phyloP scores from a whole-genome alignment of 1,140 invertebrate genomes.

The Coptotermes formosanus region DNA sequence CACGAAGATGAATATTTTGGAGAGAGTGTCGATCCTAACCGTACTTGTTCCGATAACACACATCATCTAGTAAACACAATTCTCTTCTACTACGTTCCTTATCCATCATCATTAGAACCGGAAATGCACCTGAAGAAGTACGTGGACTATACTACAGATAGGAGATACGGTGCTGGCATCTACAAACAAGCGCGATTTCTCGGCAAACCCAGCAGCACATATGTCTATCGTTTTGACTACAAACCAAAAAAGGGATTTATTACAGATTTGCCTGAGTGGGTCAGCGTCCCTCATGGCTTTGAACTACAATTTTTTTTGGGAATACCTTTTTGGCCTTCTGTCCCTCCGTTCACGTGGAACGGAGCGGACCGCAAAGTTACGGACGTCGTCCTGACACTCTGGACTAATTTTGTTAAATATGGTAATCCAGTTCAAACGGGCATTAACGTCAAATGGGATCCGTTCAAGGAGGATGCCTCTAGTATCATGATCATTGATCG shows the following conservation, averaged over 20 bases:
- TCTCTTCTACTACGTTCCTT: slow-evolving; percentile 68
- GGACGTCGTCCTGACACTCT: slow-evolving; percentile 72
- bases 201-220: slow-evolving; percentile 56
- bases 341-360: slow-evolving; percentile 60
- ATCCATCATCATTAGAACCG: slow-evolving; percentile 54
- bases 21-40: slow-evolving; percentile 53
- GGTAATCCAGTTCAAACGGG: slow-evolving; percentile 64
- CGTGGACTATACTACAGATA: slow-evolving; percentile 68
- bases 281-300: slow-evolving; percentile 73
- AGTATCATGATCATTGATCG: slow-evolving; percentile 69
- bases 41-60: slow-evolving; percentile 63
- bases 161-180: slow-evolving; percentile 67
- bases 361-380: slow-evolving; percentile 70
- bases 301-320: slow-evolving; percentile 78
- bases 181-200: slow-evolving; percentile 63
- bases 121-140: slow-evolving; percentile 58
- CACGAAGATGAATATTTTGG: slow-evolving; percentile 11
- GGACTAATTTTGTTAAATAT: slow-evolving; percentile 69
- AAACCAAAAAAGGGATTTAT: slow-evolving; percentile 58
- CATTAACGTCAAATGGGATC: slow-evolving; percentile 67
- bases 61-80: slow-evolving; percentile 70
- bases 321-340: slow-evolving; percentile 62
- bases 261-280: slow-evolving; percentile 51
- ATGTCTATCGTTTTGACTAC: slow-evolving; percentile 73
- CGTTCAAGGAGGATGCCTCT: slow-evolving; percentile 60